Evolutionary conservation across 2,113 vertebrate genomes (phyloP).

Genomic region (Rhinichthys klamathensis): DNA sequence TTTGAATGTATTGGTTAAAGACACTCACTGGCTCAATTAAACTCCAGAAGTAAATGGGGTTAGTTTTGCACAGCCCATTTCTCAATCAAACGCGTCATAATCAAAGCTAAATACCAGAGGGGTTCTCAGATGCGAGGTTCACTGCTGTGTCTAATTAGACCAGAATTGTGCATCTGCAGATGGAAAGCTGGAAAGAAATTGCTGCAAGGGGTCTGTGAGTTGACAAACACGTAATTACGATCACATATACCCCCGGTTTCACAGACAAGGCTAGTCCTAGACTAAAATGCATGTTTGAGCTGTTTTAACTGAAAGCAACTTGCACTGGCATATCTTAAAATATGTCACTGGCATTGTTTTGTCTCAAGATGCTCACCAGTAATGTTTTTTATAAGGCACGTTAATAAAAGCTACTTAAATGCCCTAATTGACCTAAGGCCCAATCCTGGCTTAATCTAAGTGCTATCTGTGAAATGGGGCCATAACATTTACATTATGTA

Average conservation of each 20-base stretch:
- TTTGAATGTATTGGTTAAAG: constrained; percentile 6
- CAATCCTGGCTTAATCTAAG: no score
- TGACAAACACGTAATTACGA: neutral
- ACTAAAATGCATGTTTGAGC: no score
- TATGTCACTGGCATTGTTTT: no score
- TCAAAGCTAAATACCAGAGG: constrained; percentile 26
- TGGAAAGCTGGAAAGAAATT: constrained; percentile 18
- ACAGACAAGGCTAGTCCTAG: no score
- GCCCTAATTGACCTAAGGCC: no score
- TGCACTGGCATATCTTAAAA: no score
- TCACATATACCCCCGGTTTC: neutral
- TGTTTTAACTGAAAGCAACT: no score
- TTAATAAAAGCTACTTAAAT: no score
- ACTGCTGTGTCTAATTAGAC: constrained; percentile 2
- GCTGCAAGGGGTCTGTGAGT: neutral
- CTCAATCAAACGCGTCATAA: constrained; percentile 9
- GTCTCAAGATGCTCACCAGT: no score
- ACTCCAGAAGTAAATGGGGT: constrained; percentile 27
- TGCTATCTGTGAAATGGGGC: no score
- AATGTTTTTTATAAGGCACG: no score
- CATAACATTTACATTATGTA: neutral
- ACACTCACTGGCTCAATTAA: constrained; percentile 30
- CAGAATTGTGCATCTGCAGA: constrained; percentile 15
- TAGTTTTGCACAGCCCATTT: constrained; percentile 33
- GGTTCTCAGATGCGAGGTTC: neutral